Conservation (phyloP, 2,888 invertebrate genomes). For the Argynnis bischoffii region DNA sequence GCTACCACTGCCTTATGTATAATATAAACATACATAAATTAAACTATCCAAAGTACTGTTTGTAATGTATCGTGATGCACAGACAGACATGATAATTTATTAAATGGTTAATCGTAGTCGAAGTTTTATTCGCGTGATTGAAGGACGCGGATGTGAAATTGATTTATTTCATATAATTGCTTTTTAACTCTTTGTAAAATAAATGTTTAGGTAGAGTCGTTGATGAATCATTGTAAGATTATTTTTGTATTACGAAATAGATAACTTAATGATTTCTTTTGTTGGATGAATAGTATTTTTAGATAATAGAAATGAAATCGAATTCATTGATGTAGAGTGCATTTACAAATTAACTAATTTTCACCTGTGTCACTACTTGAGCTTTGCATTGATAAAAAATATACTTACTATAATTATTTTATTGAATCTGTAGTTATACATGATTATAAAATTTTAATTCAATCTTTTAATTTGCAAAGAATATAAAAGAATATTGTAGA, state of each 20-base stretch:
- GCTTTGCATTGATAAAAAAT: too few relatives aligned
- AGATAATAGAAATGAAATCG: neutral
- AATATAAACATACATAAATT: too few relatives aligned
- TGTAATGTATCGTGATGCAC: neutral
- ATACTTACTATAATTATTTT: too few relatives aligned
- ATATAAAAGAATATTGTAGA: too few relatives aligned
- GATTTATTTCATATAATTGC: constrained; percentile 23
- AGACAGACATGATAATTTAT: neutral
- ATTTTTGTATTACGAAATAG: constrained; percentile 14
- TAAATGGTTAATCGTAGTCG: neutral
- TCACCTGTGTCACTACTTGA: too few relatives aligned
- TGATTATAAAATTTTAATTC: too few relatives aligned
- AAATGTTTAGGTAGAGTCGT: constrained; percentile 9
- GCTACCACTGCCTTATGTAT: too few relatives aligned
- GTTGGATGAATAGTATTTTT: neutral
- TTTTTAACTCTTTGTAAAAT: constrained; percentile 12
- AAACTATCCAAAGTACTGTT: too few relatives aligned
- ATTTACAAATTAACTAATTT: neutral
- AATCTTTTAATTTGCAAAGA: too few relatives aligned
- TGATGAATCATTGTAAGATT: constrained; percentile 12
- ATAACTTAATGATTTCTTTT: constrained; percentile 8
- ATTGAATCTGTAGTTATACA: too few relatives aligned
- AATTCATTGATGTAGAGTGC: neutral
- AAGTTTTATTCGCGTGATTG: constrained; percentile 32
- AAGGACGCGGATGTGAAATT: constrained; percentile 33